Conservation (phyloP, 2,113 vertebrate species). For the Gymnobelideus leadbeateri region DNA sequence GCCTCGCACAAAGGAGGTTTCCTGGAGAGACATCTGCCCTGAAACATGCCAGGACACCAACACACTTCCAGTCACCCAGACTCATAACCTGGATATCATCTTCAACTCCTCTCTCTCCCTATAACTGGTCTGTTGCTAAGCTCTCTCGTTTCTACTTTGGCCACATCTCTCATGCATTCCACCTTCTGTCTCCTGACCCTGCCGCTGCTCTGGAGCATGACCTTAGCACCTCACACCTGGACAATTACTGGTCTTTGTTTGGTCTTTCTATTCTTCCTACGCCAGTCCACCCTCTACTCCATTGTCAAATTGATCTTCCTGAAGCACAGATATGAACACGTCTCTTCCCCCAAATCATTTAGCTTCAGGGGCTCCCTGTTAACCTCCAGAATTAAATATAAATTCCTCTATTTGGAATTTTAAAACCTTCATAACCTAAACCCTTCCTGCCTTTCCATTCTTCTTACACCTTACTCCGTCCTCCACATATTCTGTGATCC, state of each 20-base stretch:
- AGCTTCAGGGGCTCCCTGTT: background rate
- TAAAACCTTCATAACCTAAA: background rate
- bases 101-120: background rate
- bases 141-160: background rate
- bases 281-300: background rate
- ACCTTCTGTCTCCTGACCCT: background rate
- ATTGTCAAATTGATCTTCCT: background rate
- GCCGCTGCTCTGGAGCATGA: background rate
- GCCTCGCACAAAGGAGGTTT: rapidly evolving
- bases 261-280: background rate
- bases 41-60: background rate
- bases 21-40: background rate
- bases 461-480: background rate
- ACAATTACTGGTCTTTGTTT: background rate
- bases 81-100: background rate
- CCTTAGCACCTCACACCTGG: background rate
- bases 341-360: background rate
- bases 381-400: background rate
- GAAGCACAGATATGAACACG: background rate
- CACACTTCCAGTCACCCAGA: background rate
- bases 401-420: background rate
- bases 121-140: too few relatives aligned
- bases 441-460: background rate
- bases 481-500: background rate
- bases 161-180: background rate